Evolutionary conservation across 2,113 vertebrate genomes (phyloP).

Genomic region (Ictalurus punctatus): DNA sequence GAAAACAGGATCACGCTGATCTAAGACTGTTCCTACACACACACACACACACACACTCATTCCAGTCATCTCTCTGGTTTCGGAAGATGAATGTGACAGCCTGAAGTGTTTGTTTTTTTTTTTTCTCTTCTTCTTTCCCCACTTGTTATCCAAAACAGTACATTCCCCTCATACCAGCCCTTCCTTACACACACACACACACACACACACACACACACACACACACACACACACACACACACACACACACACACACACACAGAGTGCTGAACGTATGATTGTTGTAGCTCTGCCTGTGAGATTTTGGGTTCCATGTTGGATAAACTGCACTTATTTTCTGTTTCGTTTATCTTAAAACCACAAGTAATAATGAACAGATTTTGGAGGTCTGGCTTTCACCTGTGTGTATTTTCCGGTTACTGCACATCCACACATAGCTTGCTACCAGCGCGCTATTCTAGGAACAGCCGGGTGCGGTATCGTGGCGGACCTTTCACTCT

Average conservation of each 20-base stretch:
- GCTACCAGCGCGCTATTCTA: neutral
- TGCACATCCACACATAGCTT: neutral
- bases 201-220: neutral
- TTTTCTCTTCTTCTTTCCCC: too few relatives aligned
- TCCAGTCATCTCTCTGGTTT: neutral
- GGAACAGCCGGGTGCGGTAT: neutral
- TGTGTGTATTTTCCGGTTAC: neutral
- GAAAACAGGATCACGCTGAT: neutral
- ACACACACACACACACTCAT: slow-evolving; percentile 11
- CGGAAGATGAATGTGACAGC: neutral
- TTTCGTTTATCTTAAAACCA: neutral
- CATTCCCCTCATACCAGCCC: slow-evolving; percentile 23
- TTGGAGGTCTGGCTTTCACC: neutral
- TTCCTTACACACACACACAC: neutral
- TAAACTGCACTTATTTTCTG: neutral
- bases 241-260: neutral
- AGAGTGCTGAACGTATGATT: neutral
- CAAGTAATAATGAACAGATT: neutral
- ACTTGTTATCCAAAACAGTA: neutral
- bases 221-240: too few relatives aligned
- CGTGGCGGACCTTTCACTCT: neutral
- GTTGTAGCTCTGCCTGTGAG: neutral
- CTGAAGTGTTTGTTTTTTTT: neutral
- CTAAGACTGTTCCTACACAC: neutral
- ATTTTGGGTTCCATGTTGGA: neutral